These are phyloP conservation scores for Stenurella melanura DNA, from an alignment of 2,888 invertebrate species.

Conservation along the genomic window DNA sequence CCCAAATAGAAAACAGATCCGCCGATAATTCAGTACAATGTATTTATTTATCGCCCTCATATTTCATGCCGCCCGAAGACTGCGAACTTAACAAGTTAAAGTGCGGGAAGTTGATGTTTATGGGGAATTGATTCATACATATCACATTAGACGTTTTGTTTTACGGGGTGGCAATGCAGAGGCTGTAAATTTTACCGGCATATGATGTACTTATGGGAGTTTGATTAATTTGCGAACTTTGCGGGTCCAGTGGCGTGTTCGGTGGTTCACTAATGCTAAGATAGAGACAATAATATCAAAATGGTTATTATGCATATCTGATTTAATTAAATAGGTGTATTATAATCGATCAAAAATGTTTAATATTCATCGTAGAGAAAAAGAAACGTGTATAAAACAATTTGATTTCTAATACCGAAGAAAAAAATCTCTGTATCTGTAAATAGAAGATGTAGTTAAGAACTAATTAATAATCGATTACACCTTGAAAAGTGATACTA, in stretches of 20 bases:
- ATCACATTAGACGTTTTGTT: slow-evolving; percentile 31
- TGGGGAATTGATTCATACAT: slow-evolving; percentile 39
- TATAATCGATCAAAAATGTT: no score
- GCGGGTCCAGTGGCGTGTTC: background rate
- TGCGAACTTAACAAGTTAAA: slow-evolving; percentile 39
- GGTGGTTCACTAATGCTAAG: background rate
- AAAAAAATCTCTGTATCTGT: no score
- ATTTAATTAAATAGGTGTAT: no score
- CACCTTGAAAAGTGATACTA: no score
- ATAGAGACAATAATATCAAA: no score
- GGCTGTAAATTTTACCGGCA: background rate
- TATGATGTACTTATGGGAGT: slow-evolving; percentile 17
- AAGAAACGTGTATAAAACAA: no score
- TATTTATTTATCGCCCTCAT: slow-evolving; percentile 68
- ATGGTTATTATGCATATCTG: no score
- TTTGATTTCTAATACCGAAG: no score
- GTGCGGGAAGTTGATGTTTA: slow-evolving; percentile 39
- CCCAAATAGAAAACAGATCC: slow-evolving; percentile 68
- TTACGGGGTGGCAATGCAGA: background rate
- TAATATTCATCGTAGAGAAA: no score
- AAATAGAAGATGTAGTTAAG: no score
- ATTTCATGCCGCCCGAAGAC: slow-evolving; percentile 57
- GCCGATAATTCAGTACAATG: slow-evolving; percentile 68
- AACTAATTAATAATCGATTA: no score
- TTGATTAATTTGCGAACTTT: slow-evolving; percentile 20